phyloP scores from a whole-genome alignment of 2,797 vertebrate genomes.

The Diglossa cyanea region DNA sequence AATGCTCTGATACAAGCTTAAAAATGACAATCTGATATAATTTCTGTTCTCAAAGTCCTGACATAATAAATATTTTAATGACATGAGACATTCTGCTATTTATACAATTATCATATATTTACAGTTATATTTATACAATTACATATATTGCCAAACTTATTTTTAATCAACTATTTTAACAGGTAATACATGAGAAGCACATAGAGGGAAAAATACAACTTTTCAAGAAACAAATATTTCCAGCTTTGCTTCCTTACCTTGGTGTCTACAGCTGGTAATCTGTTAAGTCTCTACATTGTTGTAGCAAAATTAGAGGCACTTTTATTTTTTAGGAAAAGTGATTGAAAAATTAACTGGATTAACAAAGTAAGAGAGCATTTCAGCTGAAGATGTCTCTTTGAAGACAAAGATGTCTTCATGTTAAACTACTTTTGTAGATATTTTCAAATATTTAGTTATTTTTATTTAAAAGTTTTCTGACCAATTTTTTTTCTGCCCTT shows the following conservation, averaged over 20 bases:
- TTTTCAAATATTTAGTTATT: background rate
- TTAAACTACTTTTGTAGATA: background rate
- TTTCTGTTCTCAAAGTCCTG: background rate
- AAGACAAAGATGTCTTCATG: background rate
- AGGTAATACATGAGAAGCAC: background rate
- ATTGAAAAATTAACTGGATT: background rate
- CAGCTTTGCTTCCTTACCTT: background rate
- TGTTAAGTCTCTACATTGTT: background rate
- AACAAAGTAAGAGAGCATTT: background rate
- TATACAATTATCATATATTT: background rate
- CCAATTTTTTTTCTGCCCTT: background rate
- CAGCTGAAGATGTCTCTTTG: background rate
- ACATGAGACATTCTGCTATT: background rate
- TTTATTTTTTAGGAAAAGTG: background rate
- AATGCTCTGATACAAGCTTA: background rate
- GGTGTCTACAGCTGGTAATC: background rate
- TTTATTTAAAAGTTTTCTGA: background rate
- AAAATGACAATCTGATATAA: background rate
- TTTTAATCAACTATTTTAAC: background rate
- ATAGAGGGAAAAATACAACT: background rate
- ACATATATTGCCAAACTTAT: background rate
- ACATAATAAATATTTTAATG: background rate
- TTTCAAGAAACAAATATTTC: background rate
- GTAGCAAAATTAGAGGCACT: background rate
- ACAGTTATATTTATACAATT: no score